Evolutionary conservation across 2,888 invertebrate species (phyloP).

Genomic region (Chloromyia formosa): DNA sequence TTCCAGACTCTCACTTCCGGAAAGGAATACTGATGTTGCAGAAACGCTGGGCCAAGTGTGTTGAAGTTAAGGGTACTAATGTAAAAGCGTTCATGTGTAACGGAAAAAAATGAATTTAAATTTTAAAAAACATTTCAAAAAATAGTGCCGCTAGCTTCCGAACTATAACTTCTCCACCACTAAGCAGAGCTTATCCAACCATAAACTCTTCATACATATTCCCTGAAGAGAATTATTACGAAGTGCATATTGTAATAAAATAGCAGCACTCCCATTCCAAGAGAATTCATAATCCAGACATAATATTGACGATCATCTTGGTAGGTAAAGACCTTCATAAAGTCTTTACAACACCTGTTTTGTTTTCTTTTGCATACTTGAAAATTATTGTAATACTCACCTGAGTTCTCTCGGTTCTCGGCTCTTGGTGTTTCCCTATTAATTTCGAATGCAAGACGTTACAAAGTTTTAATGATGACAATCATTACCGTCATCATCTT

Average conservation of each 20-base stretch:
- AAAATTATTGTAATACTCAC: background rate
- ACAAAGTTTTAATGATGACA: slow-evolving; percentile 36
- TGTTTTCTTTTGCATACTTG: background rate
- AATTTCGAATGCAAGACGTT: slow-evolving; percentile 28
- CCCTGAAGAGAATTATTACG: background rate
- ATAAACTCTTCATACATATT: too few species aligned
- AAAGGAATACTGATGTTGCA: too few species aligned
- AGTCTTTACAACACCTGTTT: background rate
- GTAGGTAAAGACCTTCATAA: background rate
- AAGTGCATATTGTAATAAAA: background rate
- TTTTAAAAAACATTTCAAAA: too few species aligned
- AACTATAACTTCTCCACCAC: too few species aligned
- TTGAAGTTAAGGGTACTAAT: too few species aligned
- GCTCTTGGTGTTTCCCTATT: background rate
- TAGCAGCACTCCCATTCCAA: background rate
- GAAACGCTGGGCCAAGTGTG: too few species aligned
- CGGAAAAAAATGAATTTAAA: too few species aligned
- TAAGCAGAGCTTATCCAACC: too few species aligned
- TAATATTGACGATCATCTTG: background rate
- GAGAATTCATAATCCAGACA: background rate
- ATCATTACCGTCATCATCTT: slow-evolving; percentile 8
- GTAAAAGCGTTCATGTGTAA: too few species aligned
- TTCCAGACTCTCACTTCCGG: too few species aligned
- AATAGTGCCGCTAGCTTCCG: too few species aligned
- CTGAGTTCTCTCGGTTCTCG: background rate